Evolutionary conservation across 2,888 invertebrate genomes (phyloP).

Genomic region (Cerceris rybyensis): DNA sequence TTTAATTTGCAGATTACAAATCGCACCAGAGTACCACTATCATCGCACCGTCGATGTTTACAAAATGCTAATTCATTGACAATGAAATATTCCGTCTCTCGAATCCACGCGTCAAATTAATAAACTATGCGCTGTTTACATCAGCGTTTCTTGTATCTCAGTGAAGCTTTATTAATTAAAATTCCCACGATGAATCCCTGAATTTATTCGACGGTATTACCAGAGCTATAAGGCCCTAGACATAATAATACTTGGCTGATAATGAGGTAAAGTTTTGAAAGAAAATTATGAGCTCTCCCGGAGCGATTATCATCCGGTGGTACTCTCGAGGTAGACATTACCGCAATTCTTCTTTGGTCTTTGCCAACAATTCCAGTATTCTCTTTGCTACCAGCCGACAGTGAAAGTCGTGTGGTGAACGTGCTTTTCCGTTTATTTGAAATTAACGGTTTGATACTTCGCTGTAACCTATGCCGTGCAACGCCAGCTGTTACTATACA

Average conservation of each 20-base stretch:
- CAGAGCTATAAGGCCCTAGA: conserved; percentile 3
- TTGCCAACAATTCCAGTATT: conserved; percentile 58
- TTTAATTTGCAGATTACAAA: too few species aligned
- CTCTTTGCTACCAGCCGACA: conserved; percentile 55
- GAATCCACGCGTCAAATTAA: too few species aligned
- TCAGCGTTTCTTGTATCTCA: too few species aligned
- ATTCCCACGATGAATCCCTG: too few species aligned
- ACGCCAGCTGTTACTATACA: conserved; percentile 27
- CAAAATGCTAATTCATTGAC: too few species aligned
- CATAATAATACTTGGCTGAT: conserved; percentile 10
- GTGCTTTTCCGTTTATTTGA: conserved; percentile 70
- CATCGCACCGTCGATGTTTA: too few species aligned
- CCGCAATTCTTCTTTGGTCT: conserved; percentile 49
- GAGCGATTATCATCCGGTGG: conserved; percentile 6
- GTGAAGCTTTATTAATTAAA: too few species aligned
- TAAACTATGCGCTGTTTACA: too few species aligned
- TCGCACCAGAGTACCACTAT: too few species aligned
- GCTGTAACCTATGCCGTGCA: conserved; percentile 40
- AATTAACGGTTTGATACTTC: conserved; percentile 64
- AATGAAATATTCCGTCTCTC: too few species aligned
- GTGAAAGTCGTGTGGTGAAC: conserved; percentile 74
- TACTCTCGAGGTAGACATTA: conserved; percentile 20
- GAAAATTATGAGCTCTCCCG: conserved; percentile 1
- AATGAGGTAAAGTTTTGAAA: conserved; percentile 18
- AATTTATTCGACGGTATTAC: not conserved